Percentiles rank a stretch among this genome's conserved stretches.
Conservation (phyloP, 2,797 vertebrate species). For the Thalassophryne amazonica region DNA sequence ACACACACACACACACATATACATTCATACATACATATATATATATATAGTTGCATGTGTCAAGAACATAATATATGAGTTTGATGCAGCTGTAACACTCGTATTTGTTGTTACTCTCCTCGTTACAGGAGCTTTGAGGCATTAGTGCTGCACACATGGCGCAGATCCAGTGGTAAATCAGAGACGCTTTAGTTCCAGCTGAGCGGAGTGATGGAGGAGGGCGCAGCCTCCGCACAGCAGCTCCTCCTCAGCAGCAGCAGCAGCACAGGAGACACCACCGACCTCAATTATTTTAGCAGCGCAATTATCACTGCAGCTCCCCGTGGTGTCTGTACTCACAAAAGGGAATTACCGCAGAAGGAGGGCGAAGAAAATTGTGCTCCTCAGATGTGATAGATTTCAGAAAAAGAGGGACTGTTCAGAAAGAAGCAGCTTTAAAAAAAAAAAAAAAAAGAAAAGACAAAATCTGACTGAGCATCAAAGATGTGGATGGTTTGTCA, state of each 20-base stretch:
- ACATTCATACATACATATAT: too few species aligned
- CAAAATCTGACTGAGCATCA: slow-evolving; percentile 22
- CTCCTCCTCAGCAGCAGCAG: slow-evolving; percentile 21
- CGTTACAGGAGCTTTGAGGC: slow-evolving; percentile 11
- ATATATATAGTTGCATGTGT: too few species aligned
- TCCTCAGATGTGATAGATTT: slow-evolving; percentile 55
- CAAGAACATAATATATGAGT: too few species aligned
- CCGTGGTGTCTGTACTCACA: slow-evolving; percentile 52
- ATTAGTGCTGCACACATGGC: slow-evolving; percentile 8
- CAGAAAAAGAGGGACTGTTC: slow-evolving; percentile 16
- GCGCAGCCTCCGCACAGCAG: slow-evolving; percentile 21
- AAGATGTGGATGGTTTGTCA: slow-evolving; percentile 16
- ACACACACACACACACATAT: too few species aligned
- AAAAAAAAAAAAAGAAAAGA: not conserved
- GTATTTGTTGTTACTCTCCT: not conserved
- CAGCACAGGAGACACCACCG: slow-evolving; percentile 27
- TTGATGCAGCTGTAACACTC: not conserved
- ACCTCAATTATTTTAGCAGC: slow-evolving; percentile 69
- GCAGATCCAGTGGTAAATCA: slow-evolving; percentile 18
- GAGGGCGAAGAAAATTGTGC: slow-evolving; percentile 54
- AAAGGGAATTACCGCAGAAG: slow-evolving; percentile 62
- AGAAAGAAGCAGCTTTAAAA: slow-evolving; percentile 10
- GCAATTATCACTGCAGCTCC: slow-evolving; percentile 68
- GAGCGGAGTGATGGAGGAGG: slow-evolving; percentile 28
- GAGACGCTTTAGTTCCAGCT: slow-evolving; percentile 19